Evolutionary conservation across 2,113 vertebrate species (phyloP).

Genomic region (Gallinago jamesoni): DNA sequence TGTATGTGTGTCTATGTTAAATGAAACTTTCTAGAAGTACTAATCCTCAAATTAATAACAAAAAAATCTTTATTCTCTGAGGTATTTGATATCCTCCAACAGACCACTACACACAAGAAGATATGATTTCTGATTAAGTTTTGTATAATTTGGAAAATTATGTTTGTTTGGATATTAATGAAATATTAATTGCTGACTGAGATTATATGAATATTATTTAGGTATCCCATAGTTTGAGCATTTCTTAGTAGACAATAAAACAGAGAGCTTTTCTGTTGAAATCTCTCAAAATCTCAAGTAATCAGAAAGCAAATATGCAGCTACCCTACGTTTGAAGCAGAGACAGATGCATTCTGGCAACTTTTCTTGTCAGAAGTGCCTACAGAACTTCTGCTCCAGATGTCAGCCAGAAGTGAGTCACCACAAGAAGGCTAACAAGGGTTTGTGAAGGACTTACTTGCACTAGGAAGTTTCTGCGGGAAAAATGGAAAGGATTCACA

Average conservation of each 20-base stretch:
- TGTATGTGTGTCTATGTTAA: background rate
- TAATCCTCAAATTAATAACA: background rate
- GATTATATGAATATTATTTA: background rate
- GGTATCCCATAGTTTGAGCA: background rate
- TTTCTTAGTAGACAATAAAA: background rate
- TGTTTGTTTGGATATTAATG: background rate
- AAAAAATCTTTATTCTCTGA: background rate
- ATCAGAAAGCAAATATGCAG: background rate
- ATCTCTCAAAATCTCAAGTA: background rate
- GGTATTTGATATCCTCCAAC: background rate
- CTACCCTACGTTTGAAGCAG: background rate
- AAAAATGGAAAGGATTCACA: background rate
- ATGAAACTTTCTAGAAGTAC: background rate
- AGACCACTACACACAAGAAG: background rate
- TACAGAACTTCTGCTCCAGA: background rate
- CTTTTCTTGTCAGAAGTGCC: background rate
- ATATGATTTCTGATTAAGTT: background rate
- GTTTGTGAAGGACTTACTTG: background rate
- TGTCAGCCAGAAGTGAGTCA: background rate
- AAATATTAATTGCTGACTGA: conserved; percentile 26
- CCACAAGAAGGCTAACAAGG: background rate
- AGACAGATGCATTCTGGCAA: background rate
- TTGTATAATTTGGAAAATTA: background rate
- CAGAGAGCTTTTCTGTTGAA: background rate
- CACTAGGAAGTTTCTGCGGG: background rate